Percentiles rank a stretch among this genome's conserved stretches.
phyloP scores from a whole-genome alignment of 2,113 vertebrate species.

The Microtus richardsoni region DNA sequence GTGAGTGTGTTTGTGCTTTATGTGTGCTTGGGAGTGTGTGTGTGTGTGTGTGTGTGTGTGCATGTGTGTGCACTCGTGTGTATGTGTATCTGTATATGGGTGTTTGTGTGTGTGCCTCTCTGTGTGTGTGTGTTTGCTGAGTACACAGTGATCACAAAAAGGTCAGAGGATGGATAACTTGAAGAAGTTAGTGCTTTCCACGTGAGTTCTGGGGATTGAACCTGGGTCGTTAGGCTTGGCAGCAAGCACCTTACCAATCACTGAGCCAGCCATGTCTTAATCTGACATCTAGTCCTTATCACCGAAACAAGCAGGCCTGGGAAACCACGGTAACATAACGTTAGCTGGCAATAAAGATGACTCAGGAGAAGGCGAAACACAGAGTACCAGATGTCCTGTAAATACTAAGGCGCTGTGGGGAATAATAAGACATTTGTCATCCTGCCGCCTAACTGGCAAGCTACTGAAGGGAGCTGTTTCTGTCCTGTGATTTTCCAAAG shows the following conservation, averaged over 20 bases:
- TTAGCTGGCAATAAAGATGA: constrained; percentile 25
- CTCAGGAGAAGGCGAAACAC: constrained; percentile 13
- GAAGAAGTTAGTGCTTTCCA: not conserved
- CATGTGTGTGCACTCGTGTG: not conserved
- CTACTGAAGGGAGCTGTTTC: not conserved
- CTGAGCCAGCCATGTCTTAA: too few relatives aligned
- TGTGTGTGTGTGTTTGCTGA: not conserved
- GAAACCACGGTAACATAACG: not conserved
- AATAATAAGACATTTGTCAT: constrained; percentile 63
- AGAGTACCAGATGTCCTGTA: constrained; percentile 55
- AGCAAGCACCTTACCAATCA: not conserved
- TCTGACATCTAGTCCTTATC: not conserved
- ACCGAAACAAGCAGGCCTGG: not conserved
- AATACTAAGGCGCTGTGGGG: constrained; percentile 42
- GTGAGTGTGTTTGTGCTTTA: not conserved
- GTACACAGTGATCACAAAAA: not conserved
- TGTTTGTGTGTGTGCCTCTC: not conserved
- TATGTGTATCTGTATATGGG: not conserved
- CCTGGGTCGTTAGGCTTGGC: not conserved
- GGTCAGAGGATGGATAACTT: not conserved
- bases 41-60: too few relatives aligned
- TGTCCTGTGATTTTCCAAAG: constrained; percentile 65
- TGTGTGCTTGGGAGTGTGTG: not conserved
- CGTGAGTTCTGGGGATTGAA: not conserved
- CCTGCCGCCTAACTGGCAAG: constrained; percentile 51